phyloP scores from a whole-genome alignment of 2,797 vertebrate species.

The Coregonus suidteri region DNA sequence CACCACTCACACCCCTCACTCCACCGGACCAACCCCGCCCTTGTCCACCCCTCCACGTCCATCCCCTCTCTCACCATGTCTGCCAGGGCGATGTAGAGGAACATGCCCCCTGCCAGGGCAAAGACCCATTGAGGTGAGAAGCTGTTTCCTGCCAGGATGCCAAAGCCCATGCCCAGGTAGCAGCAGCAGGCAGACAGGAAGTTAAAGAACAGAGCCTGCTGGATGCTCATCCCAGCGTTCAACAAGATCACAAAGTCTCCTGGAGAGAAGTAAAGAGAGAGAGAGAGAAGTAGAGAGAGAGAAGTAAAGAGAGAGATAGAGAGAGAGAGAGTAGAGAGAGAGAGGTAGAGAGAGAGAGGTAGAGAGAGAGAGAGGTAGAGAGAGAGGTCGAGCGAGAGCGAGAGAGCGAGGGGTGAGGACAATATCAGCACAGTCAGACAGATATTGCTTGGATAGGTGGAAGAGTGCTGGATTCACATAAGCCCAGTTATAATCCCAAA shows the following conservation, averaged over 20 bases:
- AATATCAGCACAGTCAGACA: too few relatives aligned
- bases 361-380: too few relatives aligned
- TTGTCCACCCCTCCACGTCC: too few relatives aligned
- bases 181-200: slow-evolving; percentile 98
- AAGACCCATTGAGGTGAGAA: slow-evolving; percentile 99
- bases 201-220: slow-evolving; percentile 97
- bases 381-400: neutral
- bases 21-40: too few relatives aligned
- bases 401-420: too few relatives aligned
- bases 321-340: too few relatives aligned
- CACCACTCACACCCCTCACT: too few relatives aligned
- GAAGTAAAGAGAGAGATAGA: neutral
- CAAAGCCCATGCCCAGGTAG: slow-evolving; percentile 93
- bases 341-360: neutral
- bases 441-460: too few relatives aligned
- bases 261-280: slow-evolving; percentile 44
- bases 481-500: too few relatives aligned
- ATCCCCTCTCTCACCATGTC: slow-evolving; percentile 84
- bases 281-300: too few relatives aligned
- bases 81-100: slow-evolving; percentile 95
- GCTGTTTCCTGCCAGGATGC: slow-evolving; percentile 93
- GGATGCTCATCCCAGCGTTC: slow-evolving; percentile 94
- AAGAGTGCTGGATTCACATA: too few relatives aligned
- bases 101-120: slow-evolving; percentile 96
- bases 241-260: slow-evolving; percentile 97